A percentile compares a stretch with the other conserved stretches of the same genome.
Conservation (phyloP, 2,113 vertebrate species). For the Malaclemys terrapin region DNA sequence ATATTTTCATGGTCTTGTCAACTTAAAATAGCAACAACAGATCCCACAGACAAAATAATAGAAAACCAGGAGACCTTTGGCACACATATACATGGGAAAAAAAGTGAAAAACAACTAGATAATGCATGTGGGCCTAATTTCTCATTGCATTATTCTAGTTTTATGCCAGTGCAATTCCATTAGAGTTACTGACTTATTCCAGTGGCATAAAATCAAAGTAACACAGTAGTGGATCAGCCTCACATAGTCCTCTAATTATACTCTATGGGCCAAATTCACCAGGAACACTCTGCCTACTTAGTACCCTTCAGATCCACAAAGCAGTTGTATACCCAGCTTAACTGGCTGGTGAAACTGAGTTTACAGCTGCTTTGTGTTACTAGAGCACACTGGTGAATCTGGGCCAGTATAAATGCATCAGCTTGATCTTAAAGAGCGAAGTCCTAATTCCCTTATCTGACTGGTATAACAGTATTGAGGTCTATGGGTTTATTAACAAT, state of each 20-base stretch:
- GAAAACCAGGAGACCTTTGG: neutral
- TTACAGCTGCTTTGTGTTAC: neutral
- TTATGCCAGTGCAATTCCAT: neutral
- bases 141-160: neutral
- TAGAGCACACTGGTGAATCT: neutral
- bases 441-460: neutral
- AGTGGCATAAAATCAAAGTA: neutral
- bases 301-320: neutral
- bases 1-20: neutral
- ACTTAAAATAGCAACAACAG: neutral
- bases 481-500: neutral
- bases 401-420: neutral
- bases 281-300: neutral
- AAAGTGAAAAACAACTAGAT: neutral
- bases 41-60: accelerated
- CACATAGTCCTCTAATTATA: neutral
- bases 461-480: accelerated
- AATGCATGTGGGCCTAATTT: neutral
- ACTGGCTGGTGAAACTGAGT: neutral
- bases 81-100: accelerated
- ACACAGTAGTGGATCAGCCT: neutral
- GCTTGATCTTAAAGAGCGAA: too few relatives aligned
- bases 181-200: neutral
- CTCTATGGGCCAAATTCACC: neutral
- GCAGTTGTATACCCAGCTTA: neutral